Percentiles rank a stretch among this genome's conserved stretches.
Conservation (phyloP, 2,113 vertebrate genomes). For the Grus americana region DNA sequence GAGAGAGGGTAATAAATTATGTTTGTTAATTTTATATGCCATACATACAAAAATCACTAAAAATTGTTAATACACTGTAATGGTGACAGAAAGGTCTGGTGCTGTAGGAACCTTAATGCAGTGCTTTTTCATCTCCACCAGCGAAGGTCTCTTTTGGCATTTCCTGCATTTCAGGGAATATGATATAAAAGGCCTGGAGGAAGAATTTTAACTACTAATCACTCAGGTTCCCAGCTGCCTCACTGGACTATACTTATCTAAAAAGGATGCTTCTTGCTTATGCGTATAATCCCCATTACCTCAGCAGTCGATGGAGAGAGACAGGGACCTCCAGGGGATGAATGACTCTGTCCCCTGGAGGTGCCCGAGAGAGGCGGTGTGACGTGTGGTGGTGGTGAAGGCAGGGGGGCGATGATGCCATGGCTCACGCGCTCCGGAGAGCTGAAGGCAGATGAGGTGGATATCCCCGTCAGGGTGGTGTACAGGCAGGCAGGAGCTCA, state of each 20-base stretch:
- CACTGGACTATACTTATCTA: neutral
- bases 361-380: neutral
- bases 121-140: neutral
- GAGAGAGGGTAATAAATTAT: conserved; percentile 62
- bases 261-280: neutral
- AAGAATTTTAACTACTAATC: conserved; percentile 7
- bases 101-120: neutral
- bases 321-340: neutral
- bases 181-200: neutral
- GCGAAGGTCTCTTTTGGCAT: neutral
- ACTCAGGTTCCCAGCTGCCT: neutral
- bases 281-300: accelerated
- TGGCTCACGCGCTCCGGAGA: neutral
- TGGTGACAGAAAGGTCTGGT: conserved; percentile 3
- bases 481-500: neutral
- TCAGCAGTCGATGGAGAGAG: neutral
- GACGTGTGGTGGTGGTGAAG: neutral
- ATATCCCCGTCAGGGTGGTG: no score
- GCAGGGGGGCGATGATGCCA: neutral
- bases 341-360: neutral
- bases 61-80: conserved; percentile 41
- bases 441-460: neutral
- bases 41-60: conserved; percentile 36
- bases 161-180: conserved; percentile 7
- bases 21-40: conserved; percentile 64